phyloP scores from a whole-genome alignment of 1,140 invertebrate genomes.

The Muscidifurax raptorellus region DNA sequence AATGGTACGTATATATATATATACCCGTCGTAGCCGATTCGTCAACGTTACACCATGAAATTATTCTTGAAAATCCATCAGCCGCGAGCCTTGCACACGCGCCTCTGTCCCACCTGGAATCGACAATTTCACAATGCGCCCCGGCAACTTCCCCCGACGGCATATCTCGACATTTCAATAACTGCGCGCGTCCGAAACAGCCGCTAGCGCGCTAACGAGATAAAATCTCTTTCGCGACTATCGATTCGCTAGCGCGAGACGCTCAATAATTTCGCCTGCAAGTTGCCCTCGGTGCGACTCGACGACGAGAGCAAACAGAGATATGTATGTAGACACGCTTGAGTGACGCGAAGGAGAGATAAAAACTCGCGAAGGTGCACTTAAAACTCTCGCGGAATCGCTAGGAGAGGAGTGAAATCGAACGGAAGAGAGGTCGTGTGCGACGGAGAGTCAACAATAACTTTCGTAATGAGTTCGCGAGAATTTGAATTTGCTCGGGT shows the following conservation, averaged over 20 bases:
- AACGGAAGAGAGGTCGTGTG: slow-evolving; percentile 6
- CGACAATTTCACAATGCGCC: background rate
- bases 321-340: background rate
- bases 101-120: no score
- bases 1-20: no score
- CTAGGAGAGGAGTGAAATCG: background rate
- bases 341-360: slow-evolving; percentile 1
- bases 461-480: slow-evolving; percentile 4
- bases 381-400: slow-evolving; percentile 2
- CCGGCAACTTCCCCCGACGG: background rate
- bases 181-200: background rate
- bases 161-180: background rate
- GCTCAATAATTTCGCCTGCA: background rate
- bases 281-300: background rate
- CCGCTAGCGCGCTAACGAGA: background rate
- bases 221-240: background rate
- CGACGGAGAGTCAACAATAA: slow-evolving; percentile 14
- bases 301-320: background rate
- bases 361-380: background rate
- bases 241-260: background rate
- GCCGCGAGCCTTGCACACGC: no score
- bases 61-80: no score
- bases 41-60: no score
- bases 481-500: background rate
- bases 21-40: no score